These are phyloP conservation scores for Drosophila putrida DNA, from an alignment of 2,888 invertebrate genomes.

Conservation along the genomic window DNA sequence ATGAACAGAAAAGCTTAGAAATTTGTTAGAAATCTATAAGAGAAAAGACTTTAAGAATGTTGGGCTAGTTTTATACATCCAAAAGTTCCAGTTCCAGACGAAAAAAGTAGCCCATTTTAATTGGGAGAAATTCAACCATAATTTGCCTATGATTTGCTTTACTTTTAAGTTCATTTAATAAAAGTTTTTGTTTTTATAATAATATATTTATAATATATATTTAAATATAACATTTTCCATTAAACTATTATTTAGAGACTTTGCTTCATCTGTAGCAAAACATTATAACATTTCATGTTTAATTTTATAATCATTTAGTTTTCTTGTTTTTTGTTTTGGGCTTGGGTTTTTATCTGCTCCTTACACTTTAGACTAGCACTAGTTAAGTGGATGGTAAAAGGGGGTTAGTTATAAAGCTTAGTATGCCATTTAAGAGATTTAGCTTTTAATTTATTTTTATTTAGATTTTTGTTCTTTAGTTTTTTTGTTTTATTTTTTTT, in stretches of 20 bases:
- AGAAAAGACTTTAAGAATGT: background rate
- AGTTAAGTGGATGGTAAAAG: conserved; percentile 72
- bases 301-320: conserved; percentile 41
- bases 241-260: conserved; percentile 74
- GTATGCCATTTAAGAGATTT: conserved; percentile 59
- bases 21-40: background rate
- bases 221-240: conserved; percentile 71
- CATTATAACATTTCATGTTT: conserved; percentile 59
- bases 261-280: conserved; percentile 63
- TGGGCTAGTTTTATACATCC: background rate
- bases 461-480: conserved; percentile 15
- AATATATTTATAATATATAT: conserved; percentile 61
- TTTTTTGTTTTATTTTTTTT: conserved; percentile 20
- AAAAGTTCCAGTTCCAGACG: conserved; percentile 19
- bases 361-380: conserved; percentile 59
- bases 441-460: conserved; percentile 43
- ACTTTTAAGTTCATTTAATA: conserved; percentile 54
- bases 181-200: conserved; percentile 49
- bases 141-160: conserved; percentile 39
- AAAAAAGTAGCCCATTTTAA: conserved; percentile 11
- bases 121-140: conserved; percentile 13
- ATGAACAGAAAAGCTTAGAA: background rate
- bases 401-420: conserved; percentile 66
- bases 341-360: conserved; percentile 34
- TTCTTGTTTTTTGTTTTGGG: conserved; percentile 17